Evolutionary conservation across 2,888 invertebrate species (phyloP).

Genomic region (Eristalis intricaria): DNA sequence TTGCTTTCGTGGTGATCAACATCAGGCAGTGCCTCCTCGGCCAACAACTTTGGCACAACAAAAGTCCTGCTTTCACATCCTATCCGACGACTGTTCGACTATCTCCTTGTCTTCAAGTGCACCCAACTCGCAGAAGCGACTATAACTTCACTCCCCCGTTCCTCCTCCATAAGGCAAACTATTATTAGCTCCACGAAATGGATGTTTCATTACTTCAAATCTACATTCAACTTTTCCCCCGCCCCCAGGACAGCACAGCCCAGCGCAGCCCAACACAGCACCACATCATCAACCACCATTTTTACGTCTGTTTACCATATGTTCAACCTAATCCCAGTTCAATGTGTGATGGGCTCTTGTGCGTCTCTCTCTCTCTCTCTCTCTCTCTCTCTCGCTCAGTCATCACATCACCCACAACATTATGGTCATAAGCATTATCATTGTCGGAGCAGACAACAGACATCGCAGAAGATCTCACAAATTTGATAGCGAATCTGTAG

Average conservation of each 20-base stretch:
- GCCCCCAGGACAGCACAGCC: neutral
- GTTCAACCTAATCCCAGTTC: slow-evolving; percentile 44
- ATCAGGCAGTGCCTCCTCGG: no score
- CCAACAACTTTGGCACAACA: no score
- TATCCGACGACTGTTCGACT: neutral
- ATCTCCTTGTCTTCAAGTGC: no score
- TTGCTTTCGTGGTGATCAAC: no score
- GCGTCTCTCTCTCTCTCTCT: neutral
- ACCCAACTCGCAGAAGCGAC: neutral
- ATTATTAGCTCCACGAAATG: slow-evolving; percentile 10
- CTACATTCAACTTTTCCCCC: slow-evolving; percentile 18
- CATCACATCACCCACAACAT: slow-evolving; percentile 17
- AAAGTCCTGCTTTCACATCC: no score
- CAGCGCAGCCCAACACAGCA: no score
- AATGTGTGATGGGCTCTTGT: slow-evolving; percentile 16
- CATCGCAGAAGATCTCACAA: slow-evolving; percentile 54
- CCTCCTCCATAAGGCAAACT: neutral
- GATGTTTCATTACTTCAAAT: slow-evolving; percentile 59
- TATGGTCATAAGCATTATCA: slow-evolving; percentile 36
- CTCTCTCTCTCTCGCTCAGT: slow-evolving; percentile 24
- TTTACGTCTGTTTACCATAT: slow-evolving; percentile 56
- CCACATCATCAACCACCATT: slow-evolving; percentile 19
- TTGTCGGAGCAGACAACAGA: slow-evolving; percentile 33
- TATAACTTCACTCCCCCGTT: neutral
- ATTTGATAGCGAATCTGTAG: slow-evolving; percentile 51